Conservation (phyloP, 2,113 vertebrate species). For the Glaucidium brasilianum region DNA sequence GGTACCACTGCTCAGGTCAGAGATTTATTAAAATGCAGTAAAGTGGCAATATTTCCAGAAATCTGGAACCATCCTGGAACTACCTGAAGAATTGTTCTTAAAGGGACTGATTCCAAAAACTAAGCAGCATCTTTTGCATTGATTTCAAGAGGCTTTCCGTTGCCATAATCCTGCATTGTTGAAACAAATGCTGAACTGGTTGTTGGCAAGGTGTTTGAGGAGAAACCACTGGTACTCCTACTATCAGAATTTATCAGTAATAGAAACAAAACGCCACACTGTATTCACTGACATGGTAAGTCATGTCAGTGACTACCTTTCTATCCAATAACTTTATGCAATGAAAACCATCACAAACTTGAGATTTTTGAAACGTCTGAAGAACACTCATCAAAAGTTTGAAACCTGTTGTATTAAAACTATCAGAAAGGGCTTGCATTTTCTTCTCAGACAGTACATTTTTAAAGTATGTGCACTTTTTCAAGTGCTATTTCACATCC, state of each 20-base stretch:
- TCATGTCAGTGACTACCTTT: background rate
- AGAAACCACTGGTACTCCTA: background rate
- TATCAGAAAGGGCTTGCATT: background rate
- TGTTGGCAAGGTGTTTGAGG: background rate
- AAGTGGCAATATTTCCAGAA: constrained; percentile 10
- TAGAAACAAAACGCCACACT: background rate
- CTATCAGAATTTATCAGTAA: background rate
- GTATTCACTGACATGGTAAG: background rate
- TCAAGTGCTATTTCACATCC: background rate
- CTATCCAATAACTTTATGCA: background rate
- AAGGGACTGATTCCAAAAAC: background rate
- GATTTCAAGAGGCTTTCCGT: background rate
- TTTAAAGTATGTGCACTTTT: background rate
- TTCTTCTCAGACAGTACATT: background rate
- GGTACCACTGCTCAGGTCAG: constrained; percentile 36
- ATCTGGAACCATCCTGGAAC: background rate
- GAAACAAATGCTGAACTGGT: background rate
- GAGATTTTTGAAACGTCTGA: background rate
- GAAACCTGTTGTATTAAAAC: background rate
- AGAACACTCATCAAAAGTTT: background rate
- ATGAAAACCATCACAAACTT: background rate
- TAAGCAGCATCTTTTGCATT: background rate
- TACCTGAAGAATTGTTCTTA: background rate
- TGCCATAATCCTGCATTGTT: background rate
- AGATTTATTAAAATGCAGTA: constrained; percentile 28